phyloP scores from a whole-genome alignment of 2,113 vertebrate genomes.

The Pelecanoides urinatrix region DNA sequence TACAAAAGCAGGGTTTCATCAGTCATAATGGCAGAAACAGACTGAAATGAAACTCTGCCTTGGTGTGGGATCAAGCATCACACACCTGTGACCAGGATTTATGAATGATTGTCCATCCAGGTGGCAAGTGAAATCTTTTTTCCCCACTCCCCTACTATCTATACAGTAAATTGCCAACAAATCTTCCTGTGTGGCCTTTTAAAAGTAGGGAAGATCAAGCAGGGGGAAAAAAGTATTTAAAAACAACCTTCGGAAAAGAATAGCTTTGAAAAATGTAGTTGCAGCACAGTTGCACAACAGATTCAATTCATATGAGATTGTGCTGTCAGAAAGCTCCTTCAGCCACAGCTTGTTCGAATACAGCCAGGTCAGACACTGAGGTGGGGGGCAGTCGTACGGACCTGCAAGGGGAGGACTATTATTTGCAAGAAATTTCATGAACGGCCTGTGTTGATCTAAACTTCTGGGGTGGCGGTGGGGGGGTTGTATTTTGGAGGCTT shows the following conservation, averaged over 20 bases:
- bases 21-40: neutral
- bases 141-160: neutral
- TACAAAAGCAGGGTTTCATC: neutral
- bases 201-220: neutral
- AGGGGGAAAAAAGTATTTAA: neutral
- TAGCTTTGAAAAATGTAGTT: neutral
- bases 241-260: neutral
- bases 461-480: neutral
- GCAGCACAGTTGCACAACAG: neutral
- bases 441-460: neutral
- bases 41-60: neutral
- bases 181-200: neutral
- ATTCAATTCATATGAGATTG: neutral
- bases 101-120: neutral
- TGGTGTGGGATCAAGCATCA: neutral
- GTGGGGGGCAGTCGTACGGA: rapidly evolving
- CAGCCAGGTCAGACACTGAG: neutral
- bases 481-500: neutral
- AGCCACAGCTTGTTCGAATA: neutral
- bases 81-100: neutral
- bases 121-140: neutral
- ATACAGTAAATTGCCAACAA: neutral
- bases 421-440: neutral
- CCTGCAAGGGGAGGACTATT: neutral
- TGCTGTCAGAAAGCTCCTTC: neutral